phyloP scores from a whole-genome alignment of 2,797 vertebrate species.

The Tokudaia muenninki region DNA sequence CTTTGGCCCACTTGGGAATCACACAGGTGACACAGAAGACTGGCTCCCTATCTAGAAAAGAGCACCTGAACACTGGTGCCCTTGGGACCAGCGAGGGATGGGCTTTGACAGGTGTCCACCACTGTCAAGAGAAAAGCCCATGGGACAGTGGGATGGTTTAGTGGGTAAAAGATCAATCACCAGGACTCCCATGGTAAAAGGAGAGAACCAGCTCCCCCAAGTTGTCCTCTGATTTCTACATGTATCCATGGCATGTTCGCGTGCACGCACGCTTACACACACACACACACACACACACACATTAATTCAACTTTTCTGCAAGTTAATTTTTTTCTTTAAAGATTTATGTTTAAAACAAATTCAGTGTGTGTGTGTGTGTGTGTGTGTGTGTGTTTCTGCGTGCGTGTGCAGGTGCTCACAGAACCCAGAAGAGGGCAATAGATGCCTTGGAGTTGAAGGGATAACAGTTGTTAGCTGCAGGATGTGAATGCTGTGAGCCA shows the following conservation, averaged over 20 bases:
- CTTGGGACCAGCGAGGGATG: background rate
- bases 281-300: background rate
- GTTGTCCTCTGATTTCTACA: background rate
- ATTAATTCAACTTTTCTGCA: background rate
- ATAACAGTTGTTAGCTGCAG: background rate
- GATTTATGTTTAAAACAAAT: background rate
- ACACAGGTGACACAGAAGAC: background rate
- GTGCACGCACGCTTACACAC: too few relatives aligned
- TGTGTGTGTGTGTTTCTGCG: background rate
- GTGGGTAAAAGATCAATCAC: background rate
- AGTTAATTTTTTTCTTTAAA: background rate
- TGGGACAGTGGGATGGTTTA: too few relatives aligned
- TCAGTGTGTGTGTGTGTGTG: too few relatives aligned
- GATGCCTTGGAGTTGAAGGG: background rate
- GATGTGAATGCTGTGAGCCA: background rate
- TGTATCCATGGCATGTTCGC: background rate
- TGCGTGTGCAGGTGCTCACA: background rate
- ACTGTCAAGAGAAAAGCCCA: background rate
- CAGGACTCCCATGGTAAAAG: background rate
- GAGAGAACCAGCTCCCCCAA: background rate
- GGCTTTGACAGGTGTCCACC: background rate
- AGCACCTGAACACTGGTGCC: too few relatives aligned
- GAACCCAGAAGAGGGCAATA: background rate
- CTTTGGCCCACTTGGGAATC: background rate
- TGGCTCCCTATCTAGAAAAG: background rate